Conservation (phyloP, 2,797 vertebrate genomes). For the Merluccius polli region DNA sequence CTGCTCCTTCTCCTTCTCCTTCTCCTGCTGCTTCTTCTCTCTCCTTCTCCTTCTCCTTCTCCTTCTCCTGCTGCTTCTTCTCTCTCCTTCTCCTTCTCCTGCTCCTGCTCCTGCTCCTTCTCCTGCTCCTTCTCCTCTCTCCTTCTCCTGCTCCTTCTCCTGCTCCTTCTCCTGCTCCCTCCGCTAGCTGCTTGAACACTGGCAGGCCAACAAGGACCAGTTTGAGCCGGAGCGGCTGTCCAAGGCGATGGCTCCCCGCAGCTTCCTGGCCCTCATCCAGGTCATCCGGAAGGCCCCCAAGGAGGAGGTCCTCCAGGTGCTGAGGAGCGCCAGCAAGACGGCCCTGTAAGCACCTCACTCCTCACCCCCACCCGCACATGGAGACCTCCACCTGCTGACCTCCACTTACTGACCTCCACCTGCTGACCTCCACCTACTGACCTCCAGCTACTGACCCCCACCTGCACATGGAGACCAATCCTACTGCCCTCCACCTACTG, state of each 20-base stretch:
- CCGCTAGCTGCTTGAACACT: slow-evolving; percentile 83
- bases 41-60: slow-evolving; percentile 19
- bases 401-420: neutral
- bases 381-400: too few relatives aligned
- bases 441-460: too few relatives aligned
- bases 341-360: slow-evolving; percentile 77
- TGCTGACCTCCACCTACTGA: slow-evolving; percentile 8
- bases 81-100: too few relatives aligned
- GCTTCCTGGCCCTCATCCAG: slow-evolving; percentile 88
- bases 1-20: slow-evolving; percentile 20
- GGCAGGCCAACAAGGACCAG: slow-evolving; percentile 75
- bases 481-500: slow-evolving; percentile 11
- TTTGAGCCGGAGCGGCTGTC: slow-evolving; percentile 85
- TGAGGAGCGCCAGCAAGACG: slow-evolving; percentile 82
- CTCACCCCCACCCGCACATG: neutral
- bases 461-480: too few relatives aligned
- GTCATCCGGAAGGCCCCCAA: slow-evolving; percentile 83
- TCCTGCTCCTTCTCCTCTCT: slow-evolving; percentile 26
- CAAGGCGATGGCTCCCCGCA: slow-evolving; percentile 78
- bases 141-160: slow-evolving; percentile 23
- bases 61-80: slow-evolving; percentile 67
- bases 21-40: slow-evolving; percentile 70
- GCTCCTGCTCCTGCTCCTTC: slow-evolving; percentile 5
- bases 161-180: slow-evolving; percentile 20
- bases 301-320: slow-evolving; percentile 84